Evolutionary conservation across 37 sponge, comb jelly and placozoan genomes (phyloP), one percentile per base, ranked within the genome.

Genomic region (Theonella swinhoei): DNA sequence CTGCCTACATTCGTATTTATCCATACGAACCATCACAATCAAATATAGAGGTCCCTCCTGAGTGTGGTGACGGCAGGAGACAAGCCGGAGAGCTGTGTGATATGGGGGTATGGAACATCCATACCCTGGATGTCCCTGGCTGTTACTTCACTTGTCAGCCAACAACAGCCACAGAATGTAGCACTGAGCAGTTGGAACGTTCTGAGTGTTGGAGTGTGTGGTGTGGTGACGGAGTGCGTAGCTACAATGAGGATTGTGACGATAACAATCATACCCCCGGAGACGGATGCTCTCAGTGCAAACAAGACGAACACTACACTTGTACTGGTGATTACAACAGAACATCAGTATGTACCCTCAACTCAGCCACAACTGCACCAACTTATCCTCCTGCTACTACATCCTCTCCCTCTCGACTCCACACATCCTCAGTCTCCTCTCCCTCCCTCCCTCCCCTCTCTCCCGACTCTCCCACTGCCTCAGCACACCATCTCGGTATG

Each of bases 31-130:
- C 28, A n/a, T 22, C 41, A 1, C 61, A 65, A 4, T 67, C 17
- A 5, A 19, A 1, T 3, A 38, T 4, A 37, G 65, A 77, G 20
- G 63, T 64, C 22, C 2, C 22, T 22, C 63, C 81, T 25, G 24
- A 30, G 20, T 93, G 93, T 79, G 93, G 93, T 0, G 82, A 93
- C 72, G 93, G 93, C 0, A 4, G 37, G 22, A 77, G 89, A 39
- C 83, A 93, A 17, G 87, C 87, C 0, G 82, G 72, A 42, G 93
- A 93, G 62, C 24, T 67, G 42, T 93, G 93, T 83, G 93, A 93
- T 41, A 39, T 29, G 9, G 79, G 69, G 17, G 65, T 68, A 0
- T 32, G 41, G 20, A 68, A 66, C 26, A 33, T 24, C 11, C 17
- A 40, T 31, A 26, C 1, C 9, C 35, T 3, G 2, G 25, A 59